phyloP scores from a whole-genome alignment of 2,113 vertebrate species.

The Ameiurus melas region DNA sequence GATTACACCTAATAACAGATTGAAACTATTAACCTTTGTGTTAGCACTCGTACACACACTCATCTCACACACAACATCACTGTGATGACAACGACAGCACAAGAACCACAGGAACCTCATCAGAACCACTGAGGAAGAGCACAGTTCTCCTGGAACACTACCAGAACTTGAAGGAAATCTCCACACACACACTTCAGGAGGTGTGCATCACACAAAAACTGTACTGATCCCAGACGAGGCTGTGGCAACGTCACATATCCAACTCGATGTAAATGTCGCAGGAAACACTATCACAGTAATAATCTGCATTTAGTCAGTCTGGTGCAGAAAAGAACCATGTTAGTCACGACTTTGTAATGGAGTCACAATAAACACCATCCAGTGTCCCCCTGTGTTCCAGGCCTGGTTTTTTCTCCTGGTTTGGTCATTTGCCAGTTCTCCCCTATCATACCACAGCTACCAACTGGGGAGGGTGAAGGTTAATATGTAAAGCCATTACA shows the following conservation, averaged over 20 bases:
- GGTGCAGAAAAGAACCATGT: background rate
- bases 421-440: background rate
- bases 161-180: background rate
- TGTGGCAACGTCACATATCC: background rate
- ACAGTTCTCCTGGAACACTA: background rate
- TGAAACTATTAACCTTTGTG: background rate
- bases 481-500: background rate
- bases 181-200: background rate
- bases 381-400: background rate
- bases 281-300: background rate
- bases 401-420: background rate
- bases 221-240: background rate
- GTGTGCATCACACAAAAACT: background rate
- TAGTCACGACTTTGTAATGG: background rate
- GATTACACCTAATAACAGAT: background rate
- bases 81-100: slow-evolving; percentile 7
- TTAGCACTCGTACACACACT: background rate
- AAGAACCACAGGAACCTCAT: slow-evolving; percentile 8
- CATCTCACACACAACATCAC: slow-evolving; percentile 18
- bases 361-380: slow-evolving; percentile 2
- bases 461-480: background rate
- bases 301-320: background rate
- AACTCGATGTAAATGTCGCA: background rate
- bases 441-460: background rate
- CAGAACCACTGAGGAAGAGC: background rate